Percentiles rank a stretch among this genome's conserved stretches.
phyloP scores from a whole-genome alignment of 1,140 invertebrate genomes.

The Ooceraea biroi region DNA sequence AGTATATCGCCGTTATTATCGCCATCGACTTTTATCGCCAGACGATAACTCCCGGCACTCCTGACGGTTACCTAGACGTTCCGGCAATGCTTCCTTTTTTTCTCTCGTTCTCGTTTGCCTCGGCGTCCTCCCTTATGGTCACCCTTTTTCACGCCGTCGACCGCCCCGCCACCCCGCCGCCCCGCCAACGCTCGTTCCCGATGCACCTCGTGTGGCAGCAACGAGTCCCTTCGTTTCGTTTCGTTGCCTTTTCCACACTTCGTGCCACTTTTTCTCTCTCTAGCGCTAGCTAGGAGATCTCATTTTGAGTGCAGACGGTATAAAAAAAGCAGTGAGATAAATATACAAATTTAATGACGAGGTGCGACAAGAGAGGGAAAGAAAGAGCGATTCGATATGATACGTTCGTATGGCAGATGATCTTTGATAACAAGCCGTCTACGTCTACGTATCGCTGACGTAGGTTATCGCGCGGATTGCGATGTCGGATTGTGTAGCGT shows the following conservation, averaged over 20 bases:
- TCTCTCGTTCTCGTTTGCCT: slow-evolving; percentile 59
- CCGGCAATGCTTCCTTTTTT: slow-evolving; percentile 67
- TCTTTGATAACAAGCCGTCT: slow-evolving; percentile 62
- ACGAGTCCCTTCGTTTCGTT: slow-evolving; percentile 9
- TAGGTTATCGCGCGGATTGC: slow-evolving; percentile 11
- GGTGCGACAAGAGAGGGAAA: slow-evolving; percentile 40
- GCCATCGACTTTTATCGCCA: slow-evolving; percentile 81
- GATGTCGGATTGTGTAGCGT: slow-evolving; percentile 35
- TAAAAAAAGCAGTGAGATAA: not conserved
- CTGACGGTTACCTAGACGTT: slow-evolving; percentile 72
- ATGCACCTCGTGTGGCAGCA: slow-evolving; percentile 22
- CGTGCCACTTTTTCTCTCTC: not conserved
- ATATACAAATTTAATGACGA: slow-evolving; percentile 20
- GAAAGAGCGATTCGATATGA: slow-evolving; percentile 56
- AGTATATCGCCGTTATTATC: slow-evolving; percentile 80
- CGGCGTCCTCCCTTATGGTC: slow-evolving; percentile 2
- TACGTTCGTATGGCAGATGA: slow-evolving; percentile 53
- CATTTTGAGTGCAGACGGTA: not conserved
- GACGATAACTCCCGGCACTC: slow-evolving; percentile 78
- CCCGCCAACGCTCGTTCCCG: slow-evolving; percentile 9
- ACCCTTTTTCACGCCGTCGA: slow-evolving; percentile 12
- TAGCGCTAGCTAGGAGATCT: not conserved
- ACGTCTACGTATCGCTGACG: not conserved
- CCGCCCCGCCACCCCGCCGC: slow-evolving; percentile 2
- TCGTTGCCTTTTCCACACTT: not conserved